phyloP scores from a whole-genome alignment of 2,888 invertebrate species.

The Odontothrips loti region DNA sequence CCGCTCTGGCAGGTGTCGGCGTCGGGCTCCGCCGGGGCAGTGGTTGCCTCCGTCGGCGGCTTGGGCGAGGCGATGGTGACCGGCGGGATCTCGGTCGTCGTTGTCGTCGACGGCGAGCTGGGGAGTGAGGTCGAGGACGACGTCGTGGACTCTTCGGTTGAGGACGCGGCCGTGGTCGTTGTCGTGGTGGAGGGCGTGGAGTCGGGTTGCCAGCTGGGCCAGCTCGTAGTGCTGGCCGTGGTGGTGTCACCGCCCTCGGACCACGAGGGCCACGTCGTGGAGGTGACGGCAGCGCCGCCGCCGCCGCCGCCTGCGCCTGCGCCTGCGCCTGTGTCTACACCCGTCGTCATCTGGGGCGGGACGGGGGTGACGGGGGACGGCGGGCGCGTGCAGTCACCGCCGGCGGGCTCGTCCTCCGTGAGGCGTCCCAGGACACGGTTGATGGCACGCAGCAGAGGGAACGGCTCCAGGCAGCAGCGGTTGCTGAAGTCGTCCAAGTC shows the following conservation, averaged over 20 bases:
- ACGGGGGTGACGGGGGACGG: conserved; percentile 68
- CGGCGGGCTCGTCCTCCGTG: conserved; percentile 44
- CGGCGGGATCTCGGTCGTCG: conserved; percentile 30
- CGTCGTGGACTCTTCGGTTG: conserved; percentile 29
- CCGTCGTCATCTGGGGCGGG: conserved; percentile 69
- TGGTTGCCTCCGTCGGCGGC: conserved; percentile 33
- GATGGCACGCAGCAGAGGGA: conserved; percentile 70
- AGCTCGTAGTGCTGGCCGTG: conserved; percentile 41
- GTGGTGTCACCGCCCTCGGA: conserved; percentile 28
- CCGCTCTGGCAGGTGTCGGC: conserved; percentile 41
- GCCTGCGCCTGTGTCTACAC: conserved; percentile 54
- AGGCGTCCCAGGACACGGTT: conserved; percentile 66
- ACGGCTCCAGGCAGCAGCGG: conserved; percentile 74
- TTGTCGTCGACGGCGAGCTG: conserved; percentile 29
- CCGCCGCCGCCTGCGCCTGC: conserved; percentile 22
- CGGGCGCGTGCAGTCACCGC: conserved; percentile 65
- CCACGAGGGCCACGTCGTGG: conserved; percentile 27
- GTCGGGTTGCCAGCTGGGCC: conserved; percentile 40
- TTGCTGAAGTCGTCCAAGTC: conserved; percentile 86
- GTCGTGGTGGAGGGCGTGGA: conserved; percentile 38
- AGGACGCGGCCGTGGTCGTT: conserved; percentile 38
- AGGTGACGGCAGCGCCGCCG: conserved; percentile 28
- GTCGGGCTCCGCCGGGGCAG: conserved; percentile 41
- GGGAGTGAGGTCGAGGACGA: conserved; percentile 32
- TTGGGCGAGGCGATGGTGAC: conserved; percentile 35